Evolutionary conservation across 2,888 invertebrate genomes (phyloP).

Genomic region (Shargacucullia verbasci): DNA sequence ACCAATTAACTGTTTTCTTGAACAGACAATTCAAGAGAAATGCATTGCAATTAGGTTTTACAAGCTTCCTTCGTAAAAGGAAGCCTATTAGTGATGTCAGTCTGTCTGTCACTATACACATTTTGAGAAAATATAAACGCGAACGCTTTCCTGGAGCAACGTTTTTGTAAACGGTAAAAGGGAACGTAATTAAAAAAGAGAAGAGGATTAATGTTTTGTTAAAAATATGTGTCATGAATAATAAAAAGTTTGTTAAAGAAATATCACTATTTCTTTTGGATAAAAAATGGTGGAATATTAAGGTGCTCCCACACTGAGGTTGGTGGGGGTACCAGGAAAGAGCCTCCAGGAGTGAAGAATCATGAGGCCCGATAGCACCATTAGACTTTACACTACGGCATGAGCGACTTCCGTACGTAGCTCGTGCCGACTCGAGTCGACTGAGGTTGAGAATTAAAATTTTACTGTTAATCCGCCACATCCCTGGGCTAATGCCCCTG

Average conservation of each 20-base stretch:
- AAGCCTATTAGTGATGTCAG: constrained; percentile 55
- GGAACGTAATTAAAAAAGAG: constrained; percentile 46
- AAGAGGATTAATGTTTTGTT: constrained; percentile 35
- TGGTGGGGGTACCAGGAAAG: too few relatives aligned
- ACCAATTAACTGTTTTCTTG: constrained; percentile 42
- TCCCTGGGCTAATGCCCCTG: too few relatives aligned
- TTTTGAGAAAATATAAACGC: constrained; percentile 44
- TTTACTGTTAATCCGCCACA: too few relatives aligned
- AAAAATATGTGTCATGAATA: constrained; percentile 1
- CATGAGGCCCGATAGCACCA: too few relatives aligned
- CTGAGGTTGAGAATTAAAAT: too few relatives aligned
- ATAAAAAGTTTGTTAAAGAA: not conserved
- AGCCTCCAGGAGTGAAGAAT: too few relatives aligned
- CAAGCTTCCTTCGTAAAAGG: constrained; percentile 42
- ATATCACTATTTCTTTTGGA: too few relatives aligned
- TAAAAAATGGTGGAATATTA: too few relatives aligned
- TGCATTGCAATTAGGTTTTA: constrained; percentile 51
- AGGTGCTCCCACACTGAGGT: too few relatives aligned
- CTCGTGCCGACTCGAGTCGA: too few relatives aligned
- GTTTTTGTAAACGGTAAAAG: constrained; percentile 36
- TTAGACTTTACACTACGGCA: too few relatives aligned
- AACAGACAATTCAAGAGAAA: constrained; percentile 43
- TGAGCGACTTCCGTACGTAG: too few relatives aligned
- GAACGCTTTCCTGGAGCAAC: constrained; percentile 27
- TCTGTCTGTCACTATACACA: constrained; percentile 50